phyloP scores from a whole-genome alignment of 2,888 invertebrate genomes.

The Parochlus steinenii region DNA sequence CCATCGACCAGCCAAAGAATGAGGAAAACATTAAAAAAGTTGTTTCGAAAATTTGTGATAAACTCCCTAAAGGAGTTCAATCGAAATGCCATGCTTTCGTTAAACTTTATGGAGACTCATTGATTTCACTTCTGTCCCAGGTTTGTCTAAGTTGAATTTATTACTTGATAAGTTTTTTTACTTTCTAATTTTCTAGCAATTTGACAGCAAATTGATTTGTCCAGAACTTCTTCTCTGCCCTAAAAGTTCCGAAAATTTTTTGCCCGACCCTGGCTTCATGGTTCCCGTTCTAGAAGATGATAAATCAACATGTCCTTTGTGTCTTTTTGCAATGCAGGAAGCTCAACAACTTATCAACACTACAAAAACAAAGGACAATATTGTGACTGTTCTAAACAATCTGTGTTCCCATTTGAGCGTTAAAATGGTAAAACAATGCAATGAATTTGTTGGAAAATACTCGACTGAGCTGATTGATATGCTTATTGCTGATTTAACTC shows the following conservation, averaged over 20 bases:
- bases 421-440: slow-evolving; percentile 47
- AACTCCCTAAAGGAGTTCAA: slow-evolving; percentile 43
- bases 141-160: too few species aligned
- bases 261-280: slow-evolving; percentile 22
- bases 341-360: slow-evolving; percentile 55
- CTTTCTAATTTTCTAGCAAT: too few species aligned
- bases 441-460: slow-evolving; percentile 59
- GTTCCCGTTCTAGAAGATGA: slow-evolving; percentile 23
- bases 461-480: slow-evolving; percentile 60
- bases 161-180: too few species aligned
- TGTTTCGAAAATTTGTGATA: slow-evolving; percentile 51
- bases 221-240: slow-evolving; percentile 56
- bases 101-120: slow-evolving; percentile 58
- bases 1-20: slow-evolving; percentile 46
- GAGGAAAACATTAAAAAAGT: slow-evolving; percentile 53
- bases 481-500: slow-evolving; percentile 55
- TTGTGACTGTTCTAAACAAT: slow-evolving; percentile 47
- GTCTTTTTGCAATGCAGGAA: slow-evolving; percentile 64
- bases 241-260: slow-evolving; percentile 29
- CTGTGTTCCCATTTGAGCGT: slow-evolving; percentile 52
- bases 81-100: slow-evolving; percentile 58
- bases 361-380: slow-evolving; percentile 55
- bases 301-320: slow-evolving; percentile 62
- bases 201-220: slow-evolving; percentile 34
- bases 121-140: slow-evolving; percentile 62